Conservation (phyloP, 2,797 vertebrate genomes). For the Bradypus variegatus region DNA sequence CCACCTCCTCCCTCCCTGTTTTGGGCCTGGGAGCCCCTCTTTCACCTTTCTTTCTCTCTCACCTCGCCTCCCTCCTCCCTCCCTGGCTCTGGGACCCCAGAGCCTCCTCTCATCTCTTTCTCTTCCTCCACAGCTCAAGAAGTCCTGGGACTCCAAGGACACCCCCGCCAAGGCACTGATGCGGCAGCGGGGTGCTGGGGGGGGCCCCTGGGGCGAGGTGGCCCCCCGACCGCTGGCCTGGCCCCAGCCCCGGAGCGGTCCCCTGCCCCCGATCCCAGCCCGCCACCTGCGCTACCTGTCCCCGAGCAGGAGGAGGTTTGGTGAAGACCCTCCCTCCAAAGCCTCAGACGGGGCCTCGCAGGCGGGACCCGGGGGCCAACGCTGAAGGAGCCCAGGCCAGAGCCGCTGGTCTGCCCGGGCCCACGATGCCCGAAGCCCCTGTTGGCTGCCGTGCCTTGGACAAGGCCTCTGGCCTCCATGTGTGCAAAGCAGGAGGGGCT, state of each 20-base stretch:
- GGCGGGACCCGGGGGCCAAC: neutral
- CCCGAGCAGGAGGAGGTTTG: neutral
- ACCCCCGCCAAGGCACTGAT: slow-evolving; percentile 72
- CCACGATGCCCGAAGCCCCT: too few relatives aligned
- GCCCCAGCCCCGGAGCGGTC: slow-evolving; percentile 3
- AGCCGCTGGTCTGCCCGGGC: accelerated
- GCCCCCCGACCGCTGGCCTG: neutral
- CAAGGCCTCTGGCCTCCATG: neutral
- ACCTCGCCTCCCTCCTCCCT: accelerated
- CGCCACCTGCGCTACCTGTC: slow-evolving; percentile 5
- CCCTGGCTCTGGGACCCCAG: too few relatives aligned
- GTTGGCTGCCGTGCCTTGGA: neutral
- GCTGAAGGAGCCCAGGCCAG: neutral
- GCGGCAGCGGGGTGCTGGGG: slow-evolving; percentile 64
- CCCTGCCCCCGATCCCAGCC: neutral
- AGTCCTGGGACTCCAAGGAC: slow-evolving; percentile 62
- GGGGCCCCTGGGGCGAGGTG: neutral
- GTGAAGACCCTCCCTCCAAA: neutral
- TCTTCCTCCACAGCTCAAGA: slow-evolving; percentile 59
- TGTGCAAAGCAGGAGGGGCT: neutral
- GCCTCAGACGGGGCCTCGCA: neutral
- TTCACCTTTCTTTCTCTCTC: neutral
- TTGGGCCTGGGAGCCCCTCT: too few relatives aligned
- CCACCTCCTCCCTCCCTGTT: too few relatives aligned
- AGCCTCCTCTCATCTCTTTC: neutral